A percentile compares a stretch with the other conserved stretches of the same genome.
These are phyloP conservation scores for Paradisaea rubra DNA, from an alignment of 2,113 vertebrate genomes.

Conservation along the genomic window DNA sequence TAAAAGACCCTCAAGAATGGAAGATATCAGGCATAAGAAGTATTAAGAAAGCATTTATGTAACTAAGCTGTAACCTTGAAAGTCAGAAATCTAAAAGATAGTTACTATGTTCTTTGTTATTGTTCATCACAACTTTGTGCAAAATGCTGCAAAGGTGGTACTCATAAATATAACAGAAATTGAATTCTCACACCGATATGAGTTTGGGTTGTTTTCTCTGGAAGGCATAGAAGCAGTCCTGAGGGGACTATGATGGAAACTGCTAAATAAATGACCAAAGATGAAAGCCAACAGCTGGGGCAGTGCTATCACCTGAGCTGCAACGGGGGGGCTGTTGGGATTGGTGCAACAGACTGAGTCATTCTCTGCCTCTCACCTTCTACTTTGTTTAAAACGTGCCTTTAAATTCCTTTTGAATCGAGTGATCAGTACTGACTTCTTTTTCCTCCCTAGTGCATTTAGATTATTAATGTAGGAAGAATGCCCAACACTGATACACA, in stretches of 20 bases:
- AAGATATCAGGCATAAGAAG: not conserved
- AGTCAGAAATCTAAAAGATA: not conserved
- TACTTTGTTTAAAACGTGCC: not conserved
- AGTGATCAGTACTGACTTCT: not conserved
- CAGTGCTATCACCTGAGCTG: not conserved
- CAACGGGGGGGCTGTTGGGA: rapidly evolving
- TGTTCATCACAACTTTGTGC: not conserved
- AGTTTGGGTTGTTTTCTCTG: not conserved
- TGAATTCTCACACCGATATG: not conserved
- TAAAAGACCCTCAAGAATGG: not conserved
- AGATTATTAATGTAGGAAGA: conserved; percentile 2
- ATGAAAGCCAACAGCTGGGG: not conserved
- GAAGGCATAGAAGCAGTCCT: not conserved
- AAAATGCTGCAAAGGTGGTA: not conserved
- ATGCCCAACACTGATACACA: not conserved
- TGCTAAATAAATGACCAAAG: not conserved
- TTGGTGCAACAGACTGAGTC: not conserved
- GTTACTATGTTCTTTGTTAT: not conserved
- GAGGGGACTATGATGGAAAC: not conserved
- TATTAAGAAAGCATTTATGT: not conserved
- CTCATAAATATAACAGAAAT: not conserved
- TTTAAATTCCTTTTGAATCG: not conserved
- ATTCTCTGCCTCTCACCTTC: not conserved
- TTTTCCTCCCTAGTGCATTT: not conserved
- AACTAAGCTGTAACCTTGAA: not conserved